phyloP scores from a whole-genome alignment of 2,797 vertebrate genomes.

The Sebastes baramenuke region DNA sequence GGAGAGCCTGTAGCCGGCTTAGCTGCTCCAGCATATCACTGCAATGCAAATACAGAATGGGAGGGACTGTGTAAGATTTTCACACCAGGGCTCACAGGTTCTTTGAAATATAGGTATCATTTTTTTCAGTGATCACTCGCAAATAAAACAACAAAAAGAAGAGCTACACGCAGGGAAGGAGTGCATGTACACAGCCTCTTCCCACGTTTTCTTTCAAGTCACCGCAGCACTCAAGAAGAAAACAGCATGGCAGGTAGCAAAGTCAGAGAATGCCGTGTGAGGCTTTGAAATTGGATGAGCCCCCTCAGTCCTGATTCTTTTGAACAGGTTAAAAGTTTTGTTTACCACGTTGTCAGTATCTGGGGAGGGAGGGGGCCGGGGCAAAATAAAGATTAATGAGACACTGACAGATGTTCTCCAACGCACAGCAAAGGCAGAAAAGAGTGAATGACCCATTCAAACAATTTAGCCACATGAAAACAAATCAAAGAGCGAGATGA shows the following conservation, averaged over 20 bases:
- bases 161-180: neutral
- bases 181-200: neutral
- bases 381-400: constrained; percentile 8
- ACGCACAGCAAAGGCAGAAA: neutral
- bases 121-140: constrained; percentile 26
- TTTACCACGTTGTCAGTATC: neutral
- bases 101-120: neutral
- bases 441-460: neutral
- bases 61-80: constrained; percentile 5
- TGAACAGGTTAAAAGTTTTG: neutral
- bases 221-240: neutral
- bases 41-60: constrained; percentile 32
- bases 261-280: neutral
- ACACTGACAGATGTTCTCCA: neutral
- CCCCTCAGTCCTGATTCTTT: neutral
- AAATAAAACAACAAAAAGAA: constrained; percentile 3
- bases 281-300: neutral
- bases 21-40: constrained; percentile 93
- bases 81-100: neutral
- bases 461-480: neutral
- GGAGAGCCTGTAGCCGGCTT: constrained; percentile 86
- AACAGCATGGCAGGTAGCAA: neutral
- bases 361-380: neutral
- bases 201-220: constrained; percentile 7
- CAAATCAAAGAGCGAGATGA: neutral